A percentile compares a stretch with the other conserved stretches of the same genome.
phyloP scores from a whole-genome alignment of 2,797 vertebrate genomes.

The Amphiprion clarkii region DNA sequence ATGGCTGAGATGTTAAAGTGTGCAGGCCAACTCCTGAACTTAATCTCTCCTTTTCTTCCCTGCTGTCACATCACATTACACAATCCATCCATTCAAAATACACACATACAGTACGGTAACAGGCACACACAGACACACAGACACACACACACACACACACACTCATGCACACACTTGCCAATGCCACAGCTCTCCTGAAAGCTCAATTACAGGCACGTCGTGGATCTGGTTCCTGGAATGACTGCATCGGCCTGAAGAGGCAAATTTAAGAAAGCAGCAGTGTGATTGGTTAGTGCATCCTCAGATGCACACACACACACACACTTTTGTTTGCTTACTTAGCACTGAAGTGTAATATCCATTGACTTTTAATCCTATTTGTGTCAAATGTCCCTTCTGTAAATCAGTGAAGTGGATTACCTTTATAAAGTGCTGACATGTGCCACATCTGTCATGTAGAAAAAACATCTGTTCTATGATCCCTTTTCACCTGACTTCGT shows the following conservation, averaged over 20 bases:
- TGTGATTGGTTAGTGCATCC: not conserved
- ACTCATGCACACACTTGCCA: not conserved
- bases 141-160: no score
- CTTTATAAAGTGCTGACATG: not conserved
- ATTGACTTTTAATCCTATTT: not conserved
- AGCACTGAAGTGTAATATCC: not conserved
- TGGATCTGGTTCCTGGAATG: not conserved
- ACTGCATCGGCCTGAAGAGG: not conserved
- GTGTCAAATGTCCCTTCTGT: not conserved
- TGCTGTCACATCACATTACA: conserved; percentile 56
- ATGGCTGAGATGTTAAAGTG: conserved; percentile 39
- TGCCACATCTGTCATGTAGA: not conserved
- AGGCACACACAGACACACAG: conserved; percentile 18
- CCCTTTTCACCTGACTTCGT: not conserved
- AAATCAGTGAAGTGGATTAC: no score
- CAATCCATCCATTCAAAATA: conserved; percentile 50
- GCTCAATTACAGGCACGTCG: not conserved
- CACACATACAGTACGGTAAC: conserved; percentile 10
- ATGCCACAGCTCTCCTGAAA: conserved; percentile 11
- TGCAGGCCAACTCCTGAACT: conserved; percentile 55
- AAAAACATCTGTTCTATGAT: not conserved
- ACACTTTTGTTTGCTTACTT: not conserved
- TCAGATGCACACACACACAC: not conserved
- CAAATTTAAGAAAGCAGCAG: not conserved
- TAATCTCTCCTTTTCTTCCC: conserved; percentile 62